These are phyloP conservation scores for Hippopotamus amphibius DNA, from an alignment of 2,113 vertebrate species.

Conservation along the genomic window DNA sequence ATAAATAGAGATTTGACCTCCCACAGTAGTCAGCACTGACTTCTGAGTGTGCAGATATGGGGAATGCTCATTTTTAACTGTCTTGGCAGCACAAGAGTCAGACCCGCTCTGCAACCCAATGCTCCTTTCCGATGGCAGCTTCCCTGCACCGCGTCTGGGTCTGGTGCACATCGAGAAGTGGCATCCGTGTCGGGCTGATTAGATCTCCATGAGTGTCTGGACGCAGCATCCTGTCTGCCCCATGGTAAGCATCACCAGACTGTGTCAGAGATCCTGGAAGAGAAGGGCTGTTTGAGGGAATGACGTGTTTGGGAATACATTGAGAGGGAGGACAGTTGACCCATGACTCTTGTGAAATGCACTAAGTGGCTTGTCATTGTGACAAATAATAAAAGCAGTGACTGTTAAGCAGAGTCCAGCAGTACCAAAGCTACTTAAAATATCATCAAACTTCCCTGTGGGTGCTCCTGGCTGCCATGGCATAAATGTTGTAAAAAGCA, in stretches of 20 bases:
- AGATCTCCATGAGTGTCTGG: rapidly evolving
- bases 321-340: background rate
- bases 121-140: rapidly evolving
- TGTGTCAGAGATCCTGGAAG: background rate
- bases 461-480: background rate
- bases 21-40: background rate
- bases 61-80: background rate
- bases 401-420: background rate
- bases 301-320: rapidly evolving
- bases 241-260: background rate
- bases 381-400: background rate
- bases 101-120: rapidly evolving
- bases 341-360: background rate
- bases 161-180: rapidly evolving
- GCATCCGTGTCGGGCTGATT: rapidly evolving
- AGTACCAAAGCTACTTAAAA: background rate
- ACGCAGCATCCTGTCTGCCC: background rate
- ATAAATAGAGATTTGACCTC: background rate
- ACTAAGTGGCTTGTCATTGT: background rate
- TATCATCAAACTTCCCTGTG: rapidly evolving
- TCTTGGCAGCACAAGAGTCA: background rate
- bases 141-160: rapidly evolving
- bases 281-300: background rate
- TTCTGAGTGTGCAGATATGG: too few relatives aligned
- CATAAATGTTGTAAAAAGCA: background rate